Percentiles rank a stretch among this genome's conserved stretches.
Evolutionary conservation across 2,797 vertebrate species (phyloP).

Genomic region (Rhodeus uyekii): DNA sequence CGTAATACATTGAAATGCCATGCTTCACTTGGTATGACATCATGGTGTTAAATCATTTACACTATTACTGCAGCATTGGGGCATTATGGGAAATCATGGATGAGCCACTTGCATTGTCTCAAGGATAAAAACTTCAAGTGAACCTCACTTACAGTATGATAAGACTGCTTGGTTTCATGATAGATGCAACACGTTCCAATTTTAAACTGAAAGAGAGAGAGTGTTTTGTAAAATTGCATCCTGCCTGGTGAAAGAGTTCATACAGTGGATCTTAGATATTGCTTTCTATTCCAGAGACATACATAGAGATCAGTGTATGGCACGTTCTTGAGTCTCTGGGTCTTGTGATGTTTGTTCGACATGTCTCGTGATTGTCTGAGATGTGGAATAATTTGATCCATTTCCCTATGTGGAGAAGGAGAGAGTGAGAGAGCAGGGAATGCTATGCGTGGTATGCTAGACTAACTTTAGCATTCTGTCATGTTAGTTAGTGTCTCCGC

Average conservation of each 20-base stretch:
- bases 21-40: conserved; percentile 23
- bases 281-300: conserved; percentile 1
- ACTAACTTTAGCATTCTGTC: conserved; percentile 31
- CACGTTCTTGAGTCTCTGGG: conserved; percentile 7
- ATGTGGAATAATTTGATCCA: conserved; percentile 30
- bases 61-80: neutral
- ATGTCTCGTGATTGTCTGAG: conserved; percentile 24
- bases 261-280: neutral
- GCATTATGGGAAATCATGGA: conserved; percentile 17
- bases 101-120: neutral
- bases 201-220: neutral
- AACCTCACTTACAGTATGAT: neutral
- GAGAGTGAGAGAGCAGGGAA: neutral
- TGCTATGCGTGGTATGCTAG: conserved; percentile 4
- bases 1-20: conserved; percentile 8
- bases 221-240: neutral
- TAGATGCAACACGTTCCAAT: neutral
- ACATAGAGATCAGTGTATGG: conserved; percentile 4
- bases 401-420: neutral
- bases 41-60: conserved; percentile 22
- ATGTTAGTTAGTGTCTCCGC: neutral
- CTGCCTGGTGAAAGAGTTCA: neutral
- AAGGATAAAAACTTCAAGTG: neutral
- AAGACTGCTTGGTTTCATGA: neutral
- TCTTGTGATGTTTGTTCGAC: conserved; percentile 11